phyloP scores from a whole-genome alignment of 2,113 vertebrate genomes.

The Ptychochromis oligacanthus region DNA sequence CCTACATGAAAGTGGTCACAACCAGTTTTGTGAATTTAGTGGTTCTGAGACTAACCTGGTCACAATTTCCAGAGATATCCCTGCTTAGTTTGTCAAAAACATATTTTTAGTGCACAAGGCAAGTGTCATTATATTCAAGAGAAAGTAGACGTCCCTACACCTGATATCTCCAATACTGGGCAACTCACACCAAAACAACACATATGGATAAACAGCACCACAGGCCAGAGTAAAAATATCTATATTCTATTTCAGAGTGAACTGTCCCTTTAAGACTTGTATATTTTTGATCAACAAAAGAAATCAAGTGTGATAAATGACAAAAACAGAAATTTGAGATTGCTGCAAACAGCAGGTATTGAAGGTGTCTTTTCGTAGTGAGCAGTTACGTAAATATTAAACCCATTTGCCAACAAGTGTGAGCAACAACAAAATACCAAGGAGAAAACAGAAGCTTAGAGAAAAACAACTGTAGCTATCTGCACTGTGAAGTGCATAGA shows the following conservation, averaged over 20 bases:
- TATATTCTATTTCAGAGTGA: neutral
- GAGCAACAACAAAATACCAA: slow-evolving; percentile 29
- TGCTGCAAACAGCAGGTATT: neutral
- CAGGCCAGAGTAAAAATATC: neutral
- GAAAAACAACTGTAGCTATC: slow-evolving; percentile 37
- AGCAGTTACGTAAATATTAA: slow-evolving; percentile 37
- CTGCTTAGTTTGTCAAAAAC: neutral
- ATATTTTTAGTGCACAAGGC: no score
- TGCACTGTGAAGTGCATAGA: slow-evolving; percentile 12
- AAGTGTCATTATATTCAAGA: no score
- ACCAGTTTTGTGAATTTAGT: neutral
- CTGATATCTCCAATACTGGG: no score
- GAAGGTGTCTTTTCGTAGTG: neutral
- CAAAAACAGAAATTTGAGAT: slow-evolving; percentile 5
- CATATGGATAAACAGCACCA: no score
- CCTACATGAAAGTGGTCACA: neutral
- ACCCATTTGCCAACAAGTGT: slow-evolving; percentile 16
- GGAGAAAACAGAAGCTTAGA: slow-evolving; percentile 9
- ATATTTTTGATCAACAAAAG: neutral
- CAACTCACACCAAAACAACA: no score
- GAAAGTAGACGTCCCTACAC: no score
- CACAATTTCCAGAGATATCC: neutral
- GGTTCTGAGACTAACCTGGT: neutral
- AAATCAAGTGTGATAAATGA: neutral
- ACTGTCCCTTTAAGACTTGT: neutral